Conservation (phyloP, 2,888 invertebrate species). For the Pedicia rivosa region DNA sequence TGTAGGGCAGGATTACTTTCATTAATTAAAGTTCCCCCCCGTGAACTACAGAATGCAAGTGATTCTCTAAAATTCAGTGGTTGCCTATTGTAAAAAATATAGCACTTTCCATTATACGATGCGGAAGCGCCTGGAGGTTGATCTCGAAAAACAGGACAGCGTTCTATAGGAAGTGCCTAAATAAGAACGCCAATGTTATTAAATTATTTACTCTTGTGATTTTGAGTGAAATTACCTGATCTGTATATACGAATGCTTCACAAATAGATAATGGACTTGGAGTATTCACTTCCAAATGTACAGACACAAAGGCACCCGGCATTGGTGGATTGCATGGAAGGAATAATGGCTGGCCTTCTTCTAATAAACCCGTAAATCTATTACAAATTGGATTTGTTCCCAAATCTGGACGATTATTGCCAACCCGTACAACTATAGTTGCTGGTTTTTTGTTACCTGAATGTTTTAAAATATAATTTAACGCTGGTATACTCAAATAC, state of each 20-base stretch:
- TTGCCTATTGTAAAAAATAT: conserved; percentile 82
- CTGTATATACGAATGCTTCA: conserved; percentile 88
- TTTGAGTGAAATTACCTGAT: no score
- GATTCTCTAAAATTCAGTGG: conserved; percentile 68
- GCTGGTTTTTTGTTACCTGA: conserved; percentile 62
- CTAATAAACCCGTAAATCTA: conserved; percentile 68
- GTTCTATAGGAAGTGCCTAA: conserved; percentile 79
- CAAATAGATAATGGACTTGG: conserved; percentile 74
- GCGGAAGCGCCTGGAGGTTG: conserved; percentile 86
- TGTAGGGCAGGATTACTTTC: conserved; percentile 88
- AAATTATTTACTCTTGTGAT: no score
- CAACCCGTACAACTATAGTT: conserved; percentile 76
- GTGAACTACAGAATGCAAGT: conserved; percentile 57
- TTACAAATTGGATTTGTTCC: conserved; percentile 88
- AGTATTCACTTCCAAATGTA: conserved; percentile 62
- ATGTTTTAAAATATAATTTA: no score
- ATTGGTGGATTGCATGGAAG: conserved; percentile 88
- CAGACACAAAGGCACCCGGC: conserved; percentile 89
- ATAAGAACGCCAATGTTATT: no score
- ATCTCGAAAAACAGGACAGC: conserved; percentile 83
- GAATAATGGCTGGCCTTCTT: conserved; percentile 82
- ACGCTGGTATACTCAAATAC: no score
- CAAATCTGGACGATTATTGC: conserved; percentile 81
- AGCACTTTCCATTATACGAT: conserved; percentile 89
- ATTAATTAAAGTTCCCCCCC: conserved; percentile 75